These are phyloP conservation scores for Andrena marginata DNA, from an alignment of 2,888 invertebrate genomes.

Conservation along the genomic window DNA sequence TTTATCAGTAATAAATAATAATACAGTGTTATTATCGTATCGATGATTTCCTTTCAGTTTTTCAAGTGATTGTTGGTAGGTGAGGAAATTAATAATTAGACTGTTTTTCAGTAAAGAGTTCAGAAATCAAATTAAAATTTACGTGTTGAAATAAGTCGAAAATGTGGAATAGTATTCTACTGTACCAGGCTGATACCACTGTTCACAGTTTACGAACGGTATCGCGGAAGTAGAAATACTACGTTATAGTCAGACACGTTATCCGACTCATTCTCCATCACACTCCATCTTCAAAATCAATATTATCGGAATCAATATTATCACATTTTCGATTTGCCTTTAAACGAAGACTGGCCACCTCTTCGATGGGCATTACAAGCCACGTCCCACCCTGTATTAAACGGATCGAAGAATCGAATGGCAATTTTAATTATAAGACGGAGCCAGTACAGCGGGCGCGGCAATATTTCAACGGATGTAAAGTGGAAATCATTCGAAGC, in stretches of 20 bases:
- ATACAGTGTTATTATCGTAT: not conserved
- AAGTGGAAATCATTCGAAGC: not conserved
- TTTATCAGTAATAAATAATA: not conserved
- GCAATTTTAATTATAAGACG: constrained; percentile 6
- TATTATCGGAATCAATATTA: no score
- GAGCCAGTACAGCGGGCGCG: not conserved
- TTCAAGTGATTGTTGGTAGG: not conserved
- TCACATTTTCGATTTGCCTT: not conserved
- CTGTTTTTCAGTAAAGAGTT: not conserved
- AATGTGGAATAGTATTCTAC: not conserved
- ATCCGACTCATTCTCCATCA: not conserved
- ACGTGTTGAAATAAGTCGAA: not conserved
- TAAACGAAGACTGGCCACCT: not conserved
- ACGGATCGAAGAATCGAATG: not conserved
- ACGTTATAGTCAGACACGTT: not conserved
- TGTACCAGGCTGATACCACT: no score
- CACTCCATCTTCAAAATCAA: not conserved
- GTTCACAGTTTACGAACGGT: no score
- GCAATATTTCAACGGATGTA: not conserved
- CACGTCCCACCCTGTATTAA: not conserved
- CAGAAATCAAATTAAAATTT: not conserved
- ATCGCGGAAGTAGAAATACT: not conserved
- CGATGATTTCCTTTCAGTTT: not conserved
- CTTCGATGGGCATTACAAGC: not conserved
- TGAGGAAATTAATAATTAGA: not conserved